Percentiles rank a stretch among this genome's conserved stretches.
These are phyloP conservation scores for Tetraneura akinire DNA, from an alignment of 1,140 invertebrate genomes.

Conservation along the genomic window DNA sequence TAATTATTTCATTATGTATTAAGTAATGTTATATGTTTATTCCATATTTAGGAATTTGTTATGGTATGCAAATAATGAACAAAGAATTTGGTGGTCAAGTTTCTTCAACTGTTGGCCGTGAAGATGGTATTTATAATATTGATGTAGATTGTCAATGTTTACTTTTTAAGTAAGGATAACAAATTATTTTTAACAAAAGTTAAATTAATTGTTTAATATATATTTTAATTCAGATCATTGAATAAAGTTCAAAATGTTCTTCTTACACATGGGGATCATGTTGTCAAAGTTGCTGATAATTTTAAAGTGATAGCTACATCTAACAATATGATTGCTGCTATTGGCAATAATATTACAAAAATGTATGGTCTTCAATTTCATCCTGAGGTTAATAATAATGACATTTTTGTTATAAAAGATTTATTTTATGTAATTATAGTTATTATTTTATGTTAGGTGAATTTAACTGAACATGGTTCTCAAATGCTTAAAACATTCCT, in stretches of 20 bases:
- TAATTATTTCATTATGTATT: too few species aligned
- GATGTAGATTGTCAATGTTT: slow-evolving; percentile 86
- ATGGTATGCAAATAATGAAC: slow-evolving; percentile 99
- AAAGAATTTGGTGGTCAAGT: slow-evolving; percentile 97
- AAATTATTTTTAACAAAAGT: not conserved
- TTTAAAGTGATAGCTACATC: slow-evolving; percentile 85
- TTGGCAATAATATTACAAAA: slow-evolving; percentile 86
- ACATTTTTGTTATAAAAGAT: not conserved
- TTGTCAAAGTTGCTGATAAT: slow-evolving; percentile 84
- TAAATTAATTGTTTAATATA: not conserved
- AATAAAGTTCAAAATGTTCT: slow-evolving; percentile 86
- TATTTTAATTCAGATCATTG: slow-evolving; percentile 69
- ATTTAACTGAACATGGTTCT: slow-evolving; percentile 89
- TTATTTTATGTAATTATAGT: not conserved
- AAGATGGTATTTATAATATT: slow-evolving; percentile 93
- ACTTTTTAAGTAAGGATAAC: slow-evolving; percentile 83
- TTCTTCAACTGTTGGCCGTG: slow-evolving; percentile 78
- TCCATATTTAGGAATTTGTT: slow-evolving; percentile 80
- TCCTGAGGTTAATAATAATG: slow-evolving; percentile 68
- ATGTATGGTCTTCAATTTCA: slow-evolving; percentile 99
- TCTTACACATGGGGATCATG: slow-evolving; percentile 95
- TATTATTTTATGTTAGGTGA: slow-evolving; percentile 65
- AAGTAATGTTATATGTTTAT: slow-evolving; percentile 48
- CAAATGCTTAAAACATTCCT: slow-evolving; percentile 94
- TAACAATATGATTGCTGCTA: slow-evolving; percentile 81